These are phyloP conservation scores for Brienomyrus longianalis DNA, from an alignment of 2,113 vertebrate species.

Conservation along the genomic window DNA sequence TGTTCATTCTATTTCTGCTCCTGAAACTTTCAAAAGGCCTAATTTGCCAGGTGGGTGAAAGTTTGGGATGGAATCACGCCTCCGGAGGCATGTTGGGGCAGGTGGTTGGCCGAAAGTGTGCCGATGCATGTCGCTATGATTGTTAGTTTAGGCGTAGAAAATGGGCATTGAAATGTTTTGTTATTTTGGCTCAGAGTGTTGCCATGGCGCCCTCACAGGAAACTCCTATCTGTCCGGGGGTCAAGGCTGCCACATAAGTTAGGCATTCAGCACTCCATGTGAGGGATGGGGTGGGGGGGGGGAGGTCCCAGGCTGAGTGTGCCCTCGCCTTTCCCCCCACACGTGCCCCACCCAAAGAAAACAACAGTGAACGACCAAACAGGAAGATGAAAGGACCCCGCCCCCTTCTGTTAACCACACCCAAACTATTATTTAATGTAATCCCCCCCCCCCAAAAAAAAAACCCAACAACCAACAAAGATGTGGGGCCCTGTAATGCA, in stretches of 20 bases:
- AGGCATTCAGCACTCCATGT: background rate
- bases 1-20: background rate
- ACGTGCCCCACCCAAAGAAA: background rate
- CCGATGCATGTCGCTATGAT: background rate
- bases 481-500: constrained; percentile 22
- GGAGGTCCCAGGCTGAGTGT: background rate
- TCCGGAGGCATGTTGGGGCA: background rate
- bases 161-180: background rate
- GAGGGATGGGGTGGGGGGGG: background rate
- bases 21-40: background rate
- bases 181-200: background rate
- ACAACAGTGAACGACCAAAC: background rate
- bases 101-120: background rate
- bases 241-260: background rate
- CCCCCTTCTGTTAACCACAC: background rate
- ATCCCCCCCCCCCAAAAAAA: background rate
- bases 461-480: no score
- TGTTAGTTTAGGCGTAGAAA: background rate
- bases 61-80: background rate
- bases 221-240: background rate
- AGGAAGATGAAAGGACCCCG: background rate
- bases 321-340: background rate
- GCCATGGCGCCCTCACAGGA: background rate
- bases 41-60: background rate
- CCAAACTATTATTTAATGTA: constrained; percentile 17